Base-by-base conservation (phyloP, 2,113 vertebrate genomes). In the Onychostoma macrolepis region DNA sequence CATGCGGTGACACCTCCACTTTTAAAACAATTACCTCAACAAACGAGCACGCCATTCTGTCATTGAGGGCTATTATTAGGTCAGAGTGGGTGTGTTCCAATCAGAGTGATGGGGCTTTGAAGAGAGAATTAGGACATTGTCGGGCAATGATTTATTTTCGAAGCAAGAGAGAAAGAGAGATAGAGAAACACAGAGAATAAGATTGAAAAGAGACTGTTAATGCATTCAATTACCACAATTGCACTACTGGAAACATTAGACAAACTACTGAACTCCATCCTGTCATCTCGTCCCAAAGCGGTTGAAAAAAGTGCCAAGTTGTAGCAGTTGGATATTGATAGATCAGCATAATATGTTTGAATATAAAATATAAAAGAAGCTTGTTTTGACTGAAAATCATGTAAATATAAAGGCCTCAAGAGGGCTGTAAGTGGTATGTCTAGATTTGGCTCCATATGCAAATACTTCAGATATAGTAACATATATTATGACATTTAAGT, bases 1-100 rank as follows among this genome's bases (percentile, higher is more conserved):
- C 80, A 88, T 78, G 48, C 19, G 26, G 78, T 85, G 75, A 50
- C 65, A n/a, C 69, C 56, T 87, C 30, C 30, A 38, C 65, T 17
- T 75, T 65, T 84, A 75, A 56, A 58, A 69, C 84, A 78, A 85
- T 87, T 87, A 85, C 45, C 26, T 48, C 80, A 61, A 63, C 33
- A 80, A 63, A 80, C 24, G 30, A 80, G 78, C 78, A 41, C 6
- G 56, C 53, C 78, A 1, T 61, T 67, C 85, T 76, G 33, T 80
- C 67, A 87, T 71, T 61, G 78, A 53, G 41, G 83, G 80, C 74
- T 87, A 87, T 85, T 77, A 89, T 82, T 82, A 87, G 88, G 65
- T 72, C 56, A 48, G 83, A 87, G 88, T 87, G 83, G 88, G 85
- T 80, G 58, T 36, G 38, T 69, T 65, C n/a, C 85, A 84, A 83